These are phyloP conservation scores for Todiramphus saurophagus DNA, from an alignment of 2,113 vertebrate genomes.

Conservation along the genomic window DNA sequence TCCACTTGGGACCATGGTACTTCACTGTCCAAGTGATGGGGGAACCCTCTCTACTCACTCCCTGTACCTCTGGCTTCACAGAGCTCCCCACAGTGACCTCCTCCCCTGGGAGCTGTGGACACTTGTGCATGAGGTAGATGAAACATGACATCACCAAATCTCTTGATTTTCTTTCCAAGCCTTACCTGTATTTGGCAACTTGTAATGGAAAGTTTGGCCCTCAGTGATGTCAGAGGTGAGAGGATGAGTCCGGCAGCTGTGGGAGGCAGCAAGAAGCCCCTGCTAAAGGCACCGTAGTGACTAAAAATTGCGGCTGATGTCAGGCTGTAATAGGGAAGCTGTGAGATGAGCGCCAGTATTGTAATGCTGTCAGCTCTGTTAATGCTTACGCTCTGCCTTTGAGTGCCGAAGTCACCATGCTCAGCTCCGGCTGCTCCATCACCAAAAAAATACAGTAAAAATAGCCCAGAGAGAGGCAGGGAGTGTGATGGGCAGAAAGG, in stretches of 20 bases:
- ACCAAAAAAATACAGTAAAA: not conserved
- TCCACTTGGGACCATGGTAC: not conserved
- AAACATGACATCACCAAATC: not conserved
- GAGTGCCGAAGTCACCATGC: not conserved
- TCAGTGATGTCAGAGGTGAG: not conserved
- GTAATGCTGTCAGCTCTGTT: not conserved
- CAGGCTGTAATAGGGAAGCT: not conserved
- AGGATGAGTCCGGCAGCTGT: not conserved
- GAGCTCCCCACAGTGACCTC: accelerated
- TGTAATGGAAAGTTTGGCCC: not conserved
- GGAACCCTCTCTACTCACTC: not conserved
- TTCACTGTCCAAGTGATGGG: accelerated
- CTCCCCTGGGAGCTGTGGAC: not conserved
- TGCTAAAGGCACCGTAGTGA: accelerated
- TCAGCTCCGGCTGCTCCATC: not conserved
- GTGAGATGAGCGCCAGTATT: not conserved
- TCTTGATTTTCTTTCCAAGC: not conserved
- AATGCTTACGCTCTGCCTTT: not conserved
- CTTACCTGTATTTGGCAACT: not conserved
- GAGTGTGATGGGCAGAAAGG: not conserved
- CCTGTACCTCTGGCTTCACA: not conserved
- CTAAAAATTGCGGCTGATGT: not conserved
- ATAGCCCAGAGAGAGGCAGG: not conserved
- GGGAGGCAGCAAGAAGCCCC: not conserved
- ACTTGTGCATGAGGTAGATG: accelerated